phyloP scores from a whole-genome alignment of 2,113 vertebrate species.

The Parotia lawesii region DNA sequence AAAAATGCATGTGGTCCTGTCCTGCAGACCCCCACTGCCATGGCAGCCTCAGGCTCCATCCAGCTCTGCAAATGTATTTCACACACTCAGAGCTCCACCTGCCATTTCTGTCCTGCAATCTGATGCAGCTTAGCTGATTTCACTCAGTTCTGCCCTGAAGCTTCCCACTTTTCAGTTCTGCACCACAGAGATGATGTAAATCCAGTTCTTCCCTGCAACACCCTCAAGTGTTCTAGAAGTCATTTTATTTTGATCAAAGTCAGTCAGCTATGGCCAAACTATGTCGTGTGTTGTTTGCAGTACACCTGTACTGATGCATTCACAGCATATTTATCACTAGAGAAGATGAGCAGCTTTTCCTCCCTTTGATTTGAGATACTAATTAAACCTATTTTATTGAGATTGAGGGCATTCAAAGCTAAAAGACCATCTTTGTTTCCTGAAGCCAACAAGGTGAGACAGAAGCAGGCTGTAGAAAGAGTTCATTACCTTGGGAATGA shows the following conservation, averaged over 20 bases:
- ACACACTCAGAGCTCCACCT: background rate
- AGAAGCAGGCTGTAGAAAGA: background rate
- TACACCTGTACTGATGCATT: background rate
- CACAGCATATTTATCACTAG: background rate
- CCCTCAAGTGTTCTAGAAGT: background rate
- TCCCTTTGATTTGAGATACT: slow-evolving; percentile 25
- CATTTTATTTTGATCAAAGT: slow-evolving; percentile 24
- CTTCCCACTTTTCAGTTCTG: background rate
- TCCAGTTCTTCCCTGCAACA: background rate
- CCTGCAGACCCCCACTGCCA: background rate
- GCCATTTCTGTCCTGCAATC: background rate
- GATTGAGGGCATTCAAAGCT: background rate
- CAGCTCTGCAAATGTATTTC: background rate
- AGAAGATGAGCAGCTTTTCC: background rate
- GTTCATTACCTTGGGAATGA: slow-evolving; percentile 18
- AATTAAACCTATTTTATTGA: slow-evolving; percentile 43
- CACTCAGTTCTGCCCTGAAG: background rate
- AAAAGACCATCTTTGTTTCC: background rate
- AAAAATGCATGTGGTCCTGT: background rate
- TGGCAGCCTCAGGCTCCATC: background rate
- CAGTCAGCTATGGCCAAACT: slow-evolving; percentile 13
- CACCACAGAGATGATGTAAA: background rate
- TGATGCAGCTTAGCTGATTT: background rate
- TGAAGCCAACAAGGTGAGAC: slow-evolving; percentile 3
- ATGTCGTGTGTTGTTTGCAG: background rate